phyloP scores from a whole-genome alignment of 2,113 vertebrate species.

The Xiphophorus maculatus region DNA sequence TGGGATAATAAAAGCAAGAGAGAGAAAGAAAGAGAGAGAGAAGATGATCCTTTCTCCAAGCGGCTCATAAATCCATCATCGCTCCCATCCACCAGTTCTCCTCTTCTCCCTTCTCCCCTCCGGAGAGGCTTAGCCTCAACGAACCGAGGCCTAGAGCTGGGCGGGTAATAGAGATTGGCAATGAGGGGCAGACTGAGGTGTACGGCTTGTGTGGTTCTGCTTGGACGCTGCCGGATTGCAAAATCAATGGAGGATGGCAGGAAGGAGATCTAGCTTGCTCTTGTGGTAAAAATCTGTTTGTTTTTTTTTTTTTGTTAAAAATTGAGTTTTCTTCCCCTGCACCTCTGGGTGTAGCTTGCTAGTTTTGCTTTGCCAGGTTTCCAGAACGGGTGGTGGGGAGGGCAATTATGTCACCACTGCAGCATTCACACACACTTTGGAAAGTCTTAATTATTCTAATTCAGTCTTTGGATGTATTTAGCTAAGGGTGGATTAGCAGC shows the following conservation, averaged over 20 bases:
- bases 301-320: not conserved
- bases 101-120: slow-evolving; percentile 17
- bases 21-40: slow-evolving; percentile 6
- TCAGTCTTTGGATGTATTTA: slow-evolving; percentile 28
- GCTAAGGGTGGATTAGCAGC: slow-evolving; percentile 32
- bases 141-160: slow-evolving; percentile 51
- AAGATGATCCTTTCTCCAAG: slow-evolving; percentile 63
- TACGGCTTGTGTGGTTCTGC: slow-evolving; percentile 66
- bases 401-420: slow-evolving; percentile 58
- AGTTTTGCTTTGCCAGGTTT: slow-evolving; percentile 48
- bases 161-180: slow-evolving; percentile 71
- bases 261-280: slow-evolving; percentile 59
- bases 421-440: slow-evolving; percentile 27
- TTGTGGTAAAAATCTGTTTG: slow-evolving; percentile 55
- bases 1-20: slow-evolving; percentile 70
- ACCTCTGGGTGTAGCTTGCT: slow-evolving; percentile 15
- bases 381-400: slow-evolving; percentile 5
- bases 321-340: not conserved
- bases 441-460: slow-evolving; percentile 42
- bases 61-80: slow-evolving; percentile 71
- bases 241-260: slow-evolving; percentile 79
- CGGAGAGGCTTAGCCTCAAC: slow-evolving; percentile 47
- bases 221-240: slow-evolving; percentile 72
- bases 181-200: slow-evolving; percentile 63
- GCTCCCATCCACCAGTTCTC: slow-evolving; percentile 41